phyloP scores from a whole-genome alignment of 2,797 vertebrate genomes.

The Galaxias olidus region DNA sequence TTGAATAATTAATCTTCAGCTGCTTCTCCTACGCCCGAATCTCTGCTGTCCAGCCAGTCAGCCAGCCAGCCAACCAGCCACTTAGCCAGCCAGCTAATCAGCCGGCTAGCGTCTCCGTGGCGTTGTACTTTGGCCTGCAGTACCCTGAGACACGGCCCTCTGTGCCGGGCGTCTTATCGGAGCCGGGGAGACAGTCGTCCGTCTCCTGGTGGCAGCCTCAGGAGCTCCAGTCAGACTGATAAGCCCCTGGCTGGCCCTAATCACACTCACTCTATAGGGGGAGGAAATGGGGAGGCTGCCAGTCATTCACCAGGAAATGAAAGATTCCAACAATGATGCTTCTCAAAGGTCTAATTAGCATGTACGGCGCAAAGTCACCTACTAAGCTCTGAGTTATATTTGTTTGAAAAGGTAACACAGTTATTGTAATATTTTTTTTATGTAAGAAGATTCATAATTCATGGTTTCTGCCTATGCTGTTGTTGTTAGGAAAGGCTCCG shows the following conservation, averaged over 20 bases:
- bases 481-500: too few species aligned
- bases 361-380: not conserved
- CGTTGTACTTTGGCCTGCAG: not conserved
- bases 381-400: too few species aligned
- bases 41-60: too few species aligned
- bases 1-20: too few species aligned
- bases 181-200: conserved; percentile 24
- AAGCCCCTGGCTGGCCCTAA: conserved; percentile 44
- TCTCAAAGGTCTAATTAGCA: conserved; percentile 30
- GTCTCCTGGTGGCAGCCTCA: conserved; percentile 10
- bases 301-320: conserved; percentile 61
- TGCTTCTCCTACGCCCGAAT: too few species aligned
- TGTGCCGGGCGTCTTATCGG: conserved; percentile 31
- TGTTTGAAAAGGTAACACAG: too few species aligned
- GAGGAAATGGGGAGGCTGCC: conserved; percentile 46
- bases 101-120: not conserved
- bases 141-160: conserved; percentile 17
- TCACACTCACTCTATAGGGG: conserved; percentile 30
- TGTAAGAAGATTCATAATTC: too few species aligned
- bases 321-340: conserved; percentile 37
- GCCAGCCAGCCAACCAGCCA: too few species aligned
- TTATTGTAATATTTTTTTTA: too few species aligned
- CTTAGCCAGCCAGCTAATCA: too few species aligned
- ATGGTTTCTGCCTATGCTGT: too few species aligned
- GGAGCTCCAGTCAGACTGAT: conserved; percentile 18